Evolutionary conservation across 2,888 invertebrate species (phyloP), one percentile per base, ranked within the genome.

Genomic region (Gortyna flavago): DNA sequence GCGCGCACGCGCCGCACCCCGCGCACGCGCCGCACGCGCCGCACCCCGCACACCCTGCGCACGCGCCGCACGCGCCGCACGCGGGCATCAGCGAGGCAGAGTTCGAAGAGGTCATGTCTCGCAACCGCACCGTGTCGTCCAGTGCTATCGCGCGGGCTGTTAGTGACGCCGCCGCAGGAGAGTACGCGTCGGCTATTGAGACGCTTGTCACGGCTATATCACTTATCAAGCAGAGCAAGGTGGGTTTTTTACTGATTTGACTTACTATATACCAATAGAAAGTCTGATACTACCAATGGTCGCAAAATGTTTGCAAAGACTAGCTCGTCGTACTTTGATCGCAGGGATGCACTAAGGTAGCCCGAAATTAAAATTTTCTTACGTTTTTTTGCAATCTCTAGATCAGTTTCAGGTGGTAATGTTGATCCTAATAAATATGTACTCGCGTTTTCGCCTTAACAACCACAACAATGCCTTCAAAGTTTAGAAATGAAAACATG

Each of bases 201-300:
- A 99, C 99, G 6, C 97, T 99, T 85, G 99, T 99, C 79, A 99
- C 99, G 0, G 99, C 99, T 13, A 99, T 99, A 90, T 99, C 99
- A 16, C 97, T 99, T 77, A 99, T 99, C 89, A 99, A 99, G 94
- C 99, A 99, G 97, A 99, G 99, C 76, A 99, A 99, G 96, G 98
- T 97, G 72, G 11, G 79, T 69, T 41, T 44, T 69, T 44, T 57
- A 54, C 18, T 21, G 3, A 51, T 51, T 29, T 6, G n/a, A 16
- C 6, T 57, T 29, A 48, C 21, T 38, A 18, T 21, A n/a, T n/a
- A 11, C 4, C 25, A 54, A 54, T 25, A 25, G 4, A 25, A 54
- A 48, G 18, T n/a, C n/a, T 21, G 13, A 48, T 71, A 41, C 25
- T 68, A 32, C 5, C 9, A 16, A 44, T 32, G 6, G 25, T 35